phyloP scores from a whole-genome alignment of 2,113 vertebrate species.

The Colinus virginianus region DNA sequence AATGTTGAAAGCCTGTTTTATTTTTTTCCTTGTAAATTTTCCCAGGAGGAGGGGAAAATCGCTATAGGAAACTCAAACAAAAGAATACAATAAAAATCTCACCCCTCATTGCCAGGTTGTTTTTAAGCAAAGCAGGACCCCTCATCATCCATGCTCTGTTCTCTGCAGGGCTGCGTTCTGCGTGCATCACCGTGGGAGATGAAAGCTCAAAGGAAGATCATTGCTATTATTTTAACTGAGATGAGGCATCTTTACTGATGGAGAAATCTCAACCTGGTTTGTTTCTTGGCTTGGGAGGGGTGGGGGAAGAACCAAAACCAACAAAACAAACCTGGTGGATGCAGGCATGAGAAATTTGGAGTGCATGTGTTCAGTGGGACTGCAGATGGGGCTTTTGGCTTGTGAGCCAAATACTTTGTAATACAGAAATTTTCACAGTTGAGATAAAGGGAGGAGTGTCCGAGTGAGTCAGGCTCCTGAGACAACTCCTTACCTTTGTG shows the following conservation, averaged over 20 bases:
- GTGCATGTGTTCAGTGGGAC: background rate
- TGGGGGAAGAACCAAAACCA: background rate
- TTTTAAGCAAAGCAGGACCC: background rate
- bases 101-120: background rate
- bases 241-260: fast-evolving
- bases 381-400: background rate
- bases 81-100: background rate
- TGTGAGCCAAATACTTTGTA: fast-evolving
- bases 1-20: background rate
- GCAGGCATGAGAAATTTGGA: background rate
- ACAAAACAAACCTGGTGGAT: background rate
- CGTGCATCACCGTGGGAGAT: background rate
- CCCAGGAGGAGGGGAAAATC: background rate
- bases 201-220: background rate
- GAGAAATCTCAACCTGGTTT: background rate
- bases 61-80: background rate
- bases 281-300: background rate
- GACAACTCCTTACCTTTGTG: background rate
- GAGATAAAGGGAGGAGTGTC: background rate
- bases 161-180: background rate
- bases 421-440: background rate
- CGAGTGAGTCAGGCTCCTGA: background rate
- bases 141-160: background rate
- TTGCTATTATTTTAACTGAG: background rate
- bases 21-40: background rate